Base-by-base conservation (phyloP, 1,140 invertebrate genomes). In the Drosophila truncata region DNA sequence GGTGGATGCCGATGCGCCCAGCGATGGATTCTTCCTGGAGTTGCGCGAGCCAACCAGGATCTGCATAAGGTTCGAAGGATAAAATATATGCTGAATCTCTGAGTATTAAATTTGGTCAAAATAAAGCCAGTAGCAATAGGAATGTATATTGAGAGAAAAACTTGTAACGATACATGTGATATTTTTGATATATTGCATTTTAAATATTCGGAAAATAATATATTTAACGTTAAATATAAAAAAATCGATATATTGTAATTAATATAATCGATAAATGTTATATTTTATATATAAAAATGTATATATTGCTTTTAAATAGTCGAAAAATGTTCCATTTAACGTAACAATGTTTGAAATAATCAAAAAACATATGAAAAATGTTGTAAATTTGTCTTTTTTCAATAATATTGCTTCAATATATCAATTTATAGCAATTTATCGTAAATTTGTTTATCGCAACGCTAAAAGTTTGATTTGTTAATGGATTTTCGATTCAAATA, bases 1-100 rank as follows among this genome's bases (percentile, higher is more conserved):
- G 14, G 97, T 97, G 41, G 97, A 98, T 92, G 95, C 97, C 11
- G 97, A 98, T 70, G 93, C 94, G 46, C 96, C 97, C n/a, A 93
- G 95, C 23, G 96, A 97, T 92, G 96, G 96, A 42, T 99, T 99
- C 94, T 97, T 97, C 88, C 94, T 99, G 78, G 98, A 99, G 94
- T 94, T 99, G 61, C 96, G 97, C 61, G 98, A 98, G 93, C 97
- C 97, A 9, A 98, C 97, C 57, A 95, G 97, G 81, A 96, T 99
- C 81, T 97, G 97, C 93, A 98, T 99, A 93, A 98, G 92, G 92
- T 93, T 60, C 18, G 52, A 11, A 42, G n/a, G 10, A 42, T 18
- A 25, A 9, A 13, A 25, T 2, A 7, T 25, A 25, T 10, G 23
- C 14, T 1, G 14, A 8, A 7, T 20, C 10, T 11, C 27, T 18